Base-by-base conservation (phyloP, 2,797 vertebrate genomes). In the Morelia viridis region DNA sequence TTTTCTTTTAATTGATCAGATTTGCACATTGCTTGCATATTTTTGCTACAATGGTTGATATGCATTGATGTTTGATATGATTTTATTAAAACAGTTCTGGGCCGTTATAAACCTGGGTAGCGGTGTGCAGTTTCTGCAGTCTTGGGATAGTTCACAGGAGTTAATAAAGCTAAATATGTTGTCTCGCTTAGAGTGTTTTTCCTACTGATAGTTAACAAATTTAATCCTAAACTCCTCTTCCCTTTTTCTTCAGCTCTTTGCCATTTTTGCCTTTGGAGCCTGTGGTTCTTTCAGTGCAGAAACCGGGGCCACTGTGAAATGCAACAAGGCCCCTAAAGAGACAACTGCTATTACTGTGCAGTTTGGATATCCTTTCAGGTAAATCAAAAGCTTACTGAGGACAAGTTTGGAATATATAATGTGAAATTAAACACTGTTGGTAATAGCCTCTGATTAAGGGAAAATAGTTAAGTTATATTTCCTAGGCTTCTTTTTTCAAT, bases 361-460 rank as follows among this genome's bases (percentile, higher is more conserved):
- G 12, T 99, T 99, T 50, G 96, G 95, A 93, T 99, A 99, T 96
- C 99, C 99, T 9, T 99, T 99, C 98, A 99, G 98, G 99, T 99
- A 96, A 95, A 95, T 76, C 46, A 86, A 46, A 15, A 6, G 68
- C 2, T 85, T 24, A 24, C 24, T 1, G 50, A 56, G 26, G 56
- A 28, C 35, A 60, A 31, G 87, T 17, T 83, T 90, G 41, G 61
- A 56, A 68, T 6, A 35, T 86, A 76, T n/a, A 62, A 64, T 56
- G 41, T 50, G 12, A 41, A 89, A 3, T 80, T 89, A 24, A 64
- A 57, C 24, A 61, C 22, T 89, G 41, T 46, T 41, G n/a, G 6
- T 28, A 57, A 62, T 62, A 56, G 17, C 12, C 61, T 12, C 24
- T 91, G 15, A 60, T 87, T 28, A 64, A 60, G n/a, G 0, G 19